Evolutionary conservation across 2,888 invertebrate genomes (phyloP).

Genomic region (Epistrophe grossulariae): DNA sequence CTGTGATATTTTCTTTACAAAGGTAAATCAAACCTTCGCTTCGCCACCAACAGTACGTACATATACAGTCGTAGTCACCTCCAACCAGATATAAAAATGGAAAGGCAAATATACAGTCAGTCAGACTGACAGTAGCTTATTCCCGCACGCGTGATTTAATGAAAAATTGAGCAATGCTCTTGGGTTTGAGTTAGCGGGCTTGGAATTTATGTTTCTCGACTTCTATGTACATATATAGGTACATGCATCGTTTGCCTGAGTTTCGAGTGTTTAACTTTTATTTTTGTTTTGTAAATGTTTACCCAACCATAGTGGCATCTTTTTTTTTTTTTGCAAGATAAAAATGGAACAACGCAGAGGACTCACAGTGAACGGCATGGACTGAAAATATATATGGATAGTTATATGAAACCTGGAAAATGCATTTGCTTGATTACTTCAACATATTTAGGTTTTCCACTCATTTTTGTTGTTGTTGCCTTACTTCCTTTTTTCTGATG

Average conservation of each 20-base stretch:
- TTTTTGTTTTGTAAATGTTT: conserved; percentile 23
- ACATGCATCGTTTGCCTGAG: not conserved
- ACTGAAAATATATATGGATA: conserved; percentile 45
- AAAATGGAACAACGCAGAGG: conserved; percentile 10
- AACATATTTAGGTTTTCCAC: conserved; percentile 14
- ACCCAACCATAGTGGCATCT: conserved; percentile 13
- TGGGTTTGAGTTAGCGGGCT: not conserved
- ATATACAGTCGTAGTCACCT: too few relatives aligned
- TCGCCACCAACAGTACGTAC: not conserved
- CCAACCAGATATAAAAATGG: not conserved
- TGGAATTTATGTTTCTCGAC: not conserved
- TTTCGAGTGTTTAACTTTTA: conserved; percentile 13
- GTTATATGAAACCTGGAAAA: conserved; percentile 55
- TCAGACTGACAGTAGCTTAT: conserved; percentile 41
- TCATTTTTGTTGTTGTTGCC: not conserved
- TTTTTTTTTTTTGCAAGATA: conserved; percentile 7
- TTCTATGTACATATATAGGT: not conserved
- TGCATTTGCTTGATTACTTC: conserved; percentile 66
- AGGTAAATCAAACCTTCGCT: conserved; percentile 18
- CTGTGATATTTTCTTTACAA: conserved; percentile 8
- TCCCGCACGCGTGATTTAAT: conserved; percentile 30
- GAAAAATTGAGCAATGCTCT: conserved; percentile 30
- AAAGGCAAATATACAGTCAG: conserved; percentile 23
- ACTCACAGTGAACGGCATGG: not conserved
- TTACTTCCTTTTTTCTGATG: not conserved